Evolutionary conservation across 2,113 vertebrate species (phyloP), one percentile per base, ranked within the genome.

Genomic region (Melanerpes formicivorus): DNA sequence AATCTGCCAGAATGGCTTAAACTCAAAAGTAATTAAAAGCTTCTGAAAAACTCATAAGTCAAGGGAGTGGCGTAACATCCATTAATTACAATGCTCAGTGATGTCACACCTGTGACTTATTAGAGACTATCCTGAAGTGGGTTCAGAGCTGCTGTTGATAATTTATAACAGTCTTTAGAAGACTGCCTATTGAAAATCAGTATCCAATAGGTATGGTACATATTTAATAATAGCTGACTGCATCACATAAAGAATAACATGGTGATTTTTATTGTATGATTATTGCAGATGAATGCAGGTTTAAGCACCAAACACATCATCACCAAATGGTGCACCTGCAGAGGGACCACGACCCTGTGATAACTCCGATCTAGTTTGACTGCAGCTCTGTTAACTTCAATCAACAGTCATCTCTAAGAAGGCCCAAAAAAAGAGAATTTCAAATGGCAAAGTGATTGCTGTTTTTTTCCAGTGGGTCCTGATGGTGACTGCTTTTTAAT

Each of bases 1-100:
- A 90, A 65, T 81, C 90, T 72, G 93, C 89, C 87, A 77, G 84
- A 93, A 92, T 56, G 60, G 58, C 85, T 88, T 50, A 80, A 95
- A 92, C 60, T 88, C 84, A 84, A 82, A 94, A 95, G 96, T 82
- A 90, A 93, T 82, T 74, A 84, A 87, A 96, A 75, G 32, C 72
- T 56, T 85, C 86, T 91, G 87, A 88, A 94, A 96, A 93, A 72
- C 79, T 88, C 83, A 0, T 87, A 86, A 90, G 54, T 89, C 81
- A 67, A 46, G 66, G 84, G 88, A 50, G 66, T 82, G 90, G 90
- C 89, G 82, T 93, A 87, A 69, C 55, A 86, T 86, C 92, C 80
- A 96, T 89, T 80, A 74, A 79, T 73, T 84, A 87, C 58, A 62
- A 82, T 52, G 85, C 76, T 96, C 89, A 27, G 37, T 59, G 87